Evolutionary conservation across 2,888 invertebrate species (phyloP), one percentile per base, ranked within the genome.

Genomic region (Drosophila robusta): DNA sequence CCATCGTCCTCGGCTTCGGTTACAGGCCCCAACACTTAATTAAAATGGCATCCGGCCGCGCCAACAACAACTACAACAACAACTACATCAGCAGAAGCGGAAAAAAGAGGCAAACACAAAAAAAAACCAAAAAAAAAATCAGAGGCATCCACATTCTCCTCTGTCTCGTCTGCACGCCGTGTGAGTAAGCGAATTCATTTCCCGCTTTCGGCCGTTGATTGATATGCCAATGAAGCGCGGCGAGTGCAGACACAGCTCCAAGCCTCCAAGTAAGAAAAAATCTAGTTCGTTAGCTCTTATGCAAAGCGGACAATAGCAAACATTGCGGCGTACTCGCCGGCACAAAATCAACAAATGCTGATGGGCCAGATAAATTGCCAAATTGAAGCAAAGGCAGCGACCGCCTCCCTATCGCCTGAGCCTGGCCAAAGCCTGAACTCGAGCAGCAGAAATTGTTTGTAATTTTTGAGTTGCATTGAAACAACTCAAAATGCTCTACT

Each of bases 151-250:
- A 58, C 70, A 54, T 75, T 75, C 47, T 70, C 32, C 22, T 36
- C 38, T 41, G 26, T 39, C 73, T 64, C 44, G 65, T 44, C 70
- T 57, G 66, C 36, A 46, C 42, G 41, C 49, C 69, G 85, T 84
- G 85, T 84, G 85, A 84, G 81, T 75, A 78, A 86, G 80, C 78
- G 78, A 83, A 83, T 83, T 86, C 83, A 86, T 83, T 82, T 86
- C 80, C 86, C 78, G 80, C 75, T 86, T 80, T 82, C 67, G 73
- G 68, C 73, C 80, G 80, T 83, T 83, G 83, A 83, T 83, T 83
- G 83, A 83, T 83, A 83, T 83, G 83, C 83, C 83, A 83, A 86
- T 80, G 83, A 78, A 83, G 83, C 78, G 72, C 38, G 56, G 75
- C 70, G 66, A 75, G 58, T 70, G 70, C 75, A 75, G 74, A 70